Conservation (phyloP, 2,113 vertebrate species). For the Alexandromys fortis region DNA sequence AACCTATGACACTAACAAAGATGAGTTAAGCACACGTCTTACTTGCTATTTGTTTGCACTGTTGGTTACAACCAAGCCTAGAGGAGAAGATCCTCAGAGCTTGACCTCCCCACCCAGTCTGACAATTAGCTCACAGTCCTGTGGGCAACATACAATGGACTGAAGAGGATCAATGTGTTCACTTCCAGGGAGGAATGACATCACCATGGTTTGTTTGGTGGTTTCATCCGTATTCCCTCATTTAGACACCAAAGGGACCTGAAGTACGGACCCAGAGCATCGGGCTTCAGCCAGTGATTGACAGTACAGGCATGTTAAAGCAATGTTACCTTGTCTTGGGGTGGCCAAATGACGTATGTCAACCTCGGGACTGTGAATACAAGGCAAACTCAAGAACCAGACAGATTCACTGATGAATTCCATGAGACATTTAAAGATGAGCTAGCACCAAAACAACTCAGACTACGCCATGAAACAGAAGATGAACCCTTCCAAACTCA, state of each 20-base stretch:
- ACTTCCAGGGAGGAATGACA: neutral
- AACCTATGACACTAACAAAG: neutral
- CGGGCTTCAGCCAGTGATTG: neutral
- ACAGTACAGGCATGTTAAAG: neutral
- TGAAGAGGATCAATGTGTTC: neutral
- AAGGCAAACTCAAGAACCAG: neutral
- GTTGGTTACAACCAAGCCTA: constrained; percentile 6
- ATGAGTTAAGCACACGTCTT: neutral
- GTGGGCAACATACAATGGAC: neutral
- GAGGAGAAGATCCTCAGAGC: neutral
- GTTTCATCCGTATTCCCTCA: neutral
- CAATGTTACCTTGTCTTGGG: neutral
- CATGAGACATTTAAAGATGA: neutral
- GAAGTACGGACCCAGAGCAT: rapidly evolving
- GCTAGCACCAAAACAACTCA: neutral
- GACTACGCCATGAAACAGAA: neutral
- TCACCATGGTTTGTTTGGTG: neutral
- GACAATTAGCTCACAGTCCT: neutral
- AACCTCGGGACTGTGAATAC: neutral
- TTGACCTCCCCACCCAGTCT: neutral
- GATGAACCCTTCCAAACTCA: neutral
- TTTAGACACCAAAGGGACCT: neutral
- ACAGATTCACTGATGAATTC: neutral
- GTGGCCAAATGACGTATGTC: neutral
- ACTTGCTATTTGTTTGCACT: neutral